Percentiles rank a stretch among this genome's conserved stretches.
Conservation (phyloP, 2,797 vertebrate genomes). For the Acomys russatus region DNA sequence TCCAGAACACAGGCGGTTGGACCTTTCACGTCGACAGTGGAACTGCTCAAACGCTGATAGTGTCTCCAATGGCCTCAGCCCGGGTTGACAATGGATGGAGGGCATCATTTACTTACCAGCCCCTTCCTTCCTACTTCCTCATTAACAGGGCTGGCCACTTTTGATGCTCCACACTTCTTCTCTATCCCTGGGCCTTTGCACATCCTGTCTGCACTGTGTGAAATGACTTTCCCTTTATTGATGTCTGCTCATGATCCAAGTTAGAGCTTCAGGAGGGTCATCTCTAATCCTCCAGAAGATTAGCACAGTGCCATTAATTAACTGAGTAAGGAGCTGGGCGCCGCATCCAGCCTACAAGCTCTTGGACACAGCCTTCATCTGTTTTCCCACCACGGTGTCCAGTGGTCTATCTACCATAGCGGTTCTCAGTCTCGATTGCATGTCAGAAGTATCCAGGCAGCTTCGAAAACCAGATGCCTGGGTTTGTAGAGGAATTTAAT, state of each 20-base stretch:
- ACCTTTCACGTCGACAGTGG: neutral
- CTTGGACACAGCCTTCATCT: neutral
- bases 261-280: neutral
- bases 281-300: neutral
- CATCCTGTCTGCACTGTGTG: neutral
- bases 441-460: neutral
- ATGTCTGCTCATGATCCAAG: neutral
- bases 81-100: neutral
- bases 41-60: neutral
- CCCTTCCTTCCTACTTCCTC: neutral
- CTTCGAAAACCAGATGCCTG: neutral
- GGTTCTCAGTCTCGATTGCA: neutral
- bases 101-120: neutral
- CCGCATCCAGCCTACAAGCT: neutral
- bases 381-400: neutral
- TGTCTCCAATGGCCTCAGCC: neutral
- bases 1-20: neutral
- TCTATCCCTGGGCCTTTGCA: conserved; percentile 9
- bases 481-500: neutral
- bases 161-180: neutral
- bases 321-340: neutral
- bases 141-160: neutral
- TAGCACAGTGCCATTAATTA: neutral
- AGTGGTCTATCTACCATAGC: no score
- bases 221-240: neutral